Evolutionary conservation across 2,888 invertebrate species (phyloP).

Genomic region (Caenorhabditis drosophilae): DNA sequence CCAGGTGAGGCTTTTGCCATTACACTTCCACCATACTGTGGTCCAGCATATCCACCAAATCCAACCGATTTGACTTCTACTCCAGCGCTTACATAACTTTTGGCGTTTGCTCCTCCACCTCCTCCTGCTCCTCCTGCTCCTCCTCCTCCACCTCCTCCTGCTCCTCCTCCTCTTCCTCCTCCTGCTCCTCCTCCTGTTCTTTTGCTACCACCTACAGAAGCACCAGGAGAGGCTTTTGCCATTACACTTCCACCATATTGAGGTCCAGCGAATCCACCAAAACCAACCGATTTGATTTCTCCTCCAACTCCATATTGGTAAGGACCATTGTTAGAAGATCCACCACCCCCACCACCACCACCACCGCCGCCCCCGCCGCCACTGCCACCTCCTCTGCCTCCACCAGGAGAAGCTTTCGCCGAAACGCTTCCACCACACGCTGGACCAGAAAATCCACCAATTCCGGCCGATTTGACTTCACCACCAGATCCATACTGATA

Average conservation of each 20-base stretch:
- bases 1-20: background rate
- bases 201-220: background rate
- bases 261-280: conserved; percentile 19
- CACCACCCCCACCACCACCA: background rate
- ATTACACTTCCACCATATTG: conserved; percentile 21
- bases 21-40: conserved; percentile 4
- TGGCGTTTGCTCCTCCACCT: background rate
- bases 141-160: conserved; percentile 3
- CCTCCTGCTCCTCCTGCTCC: conserved; percentile 1
- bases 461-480: background rate
- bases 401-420: conserved; percentile 4
- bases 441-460: conserved; percentile 9
- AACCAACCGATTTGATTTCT: conserved; percentile 20
- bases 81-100: background rate
- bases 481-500: background rate
- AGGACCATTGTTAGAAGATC: background rate
- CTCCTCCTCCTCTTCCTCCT: background rate
- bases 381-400: conserved; percentile 4
- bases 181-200: background rate
- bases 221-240: conserved; percentile 2
- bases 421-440: conserved; percentile 18
- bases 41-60: conserved; percentile 2
- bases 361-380: conserved; percentile 4
- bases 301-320: conserved; percentile 11
- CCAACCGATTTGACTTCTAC: conserved; percentile 8